phyloP scores from a whole-genome alignment of 92 coral and sea anemone genomes.

The Pocillopora grandis region DNA sequence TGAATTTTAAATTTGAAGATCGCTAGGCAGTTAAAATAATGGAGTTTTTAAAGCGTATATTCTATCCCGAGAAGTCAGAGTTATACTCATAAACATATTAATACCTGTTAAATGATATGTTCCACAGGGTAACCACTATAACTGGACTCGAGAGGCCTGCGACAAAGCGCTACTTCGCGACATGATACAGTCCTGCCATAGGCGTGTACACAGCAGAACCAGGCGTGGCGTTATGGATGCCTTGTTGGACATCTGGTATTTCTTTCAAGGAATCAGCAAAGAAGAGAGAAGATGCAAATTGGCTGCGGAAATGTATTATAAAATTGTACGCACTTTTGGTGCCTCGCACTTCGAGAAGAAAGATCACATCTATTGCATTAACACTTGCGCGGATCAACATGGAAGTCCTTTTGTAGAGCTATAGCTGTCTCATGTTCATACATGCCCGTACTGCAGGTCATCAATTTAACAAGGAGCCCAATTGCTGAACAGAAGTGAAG shows the following conservation, averaged over 20 bases:
- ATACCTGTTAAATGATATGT: background rate
- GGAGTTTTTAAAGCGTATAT: too few species aligned
- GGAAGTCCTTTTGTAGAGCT: constrained; percentile 86
- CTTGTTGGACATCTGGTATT: constrained; percentile 94
- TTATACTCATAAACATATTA: too few species aligned
- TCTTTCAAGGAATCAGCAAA: constrained; percentile 87
- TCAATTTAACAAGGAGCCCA: background rate
- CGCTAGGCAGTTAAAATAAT: too few species aligned
- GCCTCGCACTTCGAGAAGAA: constrained; percentile 86
- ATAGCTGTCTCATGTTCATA: background rate
- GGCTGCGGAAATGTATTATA: constrained; percentile 88
- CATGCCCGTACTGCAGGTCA: background rate
- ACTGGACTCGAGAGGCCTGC: constrained; percentile 97
- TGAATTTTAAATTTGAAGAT: too few species aligned
- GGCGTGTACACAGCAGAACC: constrained; percentile 61
- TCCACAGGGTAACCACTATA: constrained; percentile 87
- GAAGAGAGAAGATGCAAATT: constrained; percentile 88
- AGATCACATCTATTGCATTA: constrained; percentile 79
- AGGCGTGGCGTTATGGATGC: constrained; percentile 80
- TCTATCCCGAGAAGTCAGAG: background rate
- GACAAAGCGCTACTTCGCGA: constrained; percentile 89
- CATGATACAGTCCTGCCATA: constrained; percentile 77
- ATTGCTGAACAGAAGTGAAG: background rate
- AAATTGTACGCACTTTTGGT: constrained; percentile 87
- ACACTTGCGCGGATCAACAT: constrained; percentile 92